Evolutionary conservation across 1,140 invertebrate species (phyloP).

Genomic region (Lithobius niger): DNA sequence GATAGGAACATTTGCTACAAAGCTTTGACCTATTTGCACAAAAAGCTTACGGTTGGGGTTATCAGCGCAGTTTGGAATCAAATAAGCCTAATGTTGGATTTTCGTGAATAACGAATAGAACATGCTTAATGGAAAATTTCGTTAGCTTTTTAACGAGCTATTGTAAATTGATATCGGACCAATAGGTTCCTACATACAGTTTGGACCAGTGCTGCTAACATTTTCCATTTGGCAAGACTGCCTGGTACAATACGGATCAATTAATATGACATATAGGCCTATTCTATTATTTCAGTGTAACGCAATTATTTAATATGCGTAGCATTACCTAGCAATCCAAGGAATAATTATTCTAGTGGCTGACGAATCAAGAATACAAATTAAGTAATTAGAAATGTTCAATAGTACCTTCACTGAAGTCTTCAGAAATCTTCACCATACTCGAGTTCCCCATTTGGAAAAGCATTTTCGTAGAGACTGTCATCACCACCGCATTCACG

Average conservation of each 20-base stretch:
- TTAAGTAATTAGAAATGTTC: not conserved
- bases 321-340: not conserved
- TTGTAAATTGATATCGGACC: not conserved
- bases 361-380: not conserved
- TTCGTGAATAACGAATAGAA: too few species aligned
- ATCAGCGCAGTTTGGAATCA: not conserved
- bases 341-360: too few species aligned
- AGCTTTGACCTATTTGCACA: not conserved
- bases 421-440: too few species aligned
- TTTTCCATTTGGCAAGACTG: not conserved
- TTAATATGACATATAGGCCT: not conserved
- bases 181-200: not conserved
- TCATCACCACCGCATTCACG: too few species aligned
- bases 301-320: not conserved
- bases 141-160: not conserved
- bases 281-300: not conserved
- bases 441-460: not conserved
- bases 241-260: too few species aligned
- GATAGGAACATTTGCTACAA: not conserved
- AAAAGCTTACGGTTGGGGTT: not conserved
- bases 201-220: not conserved
- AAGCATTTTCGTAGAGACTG: not conserved
- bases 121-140: not conserved
- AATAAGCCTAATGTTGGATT: not conserved
- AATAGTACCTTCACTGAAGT: not conserved